Evolutionary conservation across 2,888 invertebrate species (phyloP).

Genomic region (Brachypalpus laphriformis): DNA sequence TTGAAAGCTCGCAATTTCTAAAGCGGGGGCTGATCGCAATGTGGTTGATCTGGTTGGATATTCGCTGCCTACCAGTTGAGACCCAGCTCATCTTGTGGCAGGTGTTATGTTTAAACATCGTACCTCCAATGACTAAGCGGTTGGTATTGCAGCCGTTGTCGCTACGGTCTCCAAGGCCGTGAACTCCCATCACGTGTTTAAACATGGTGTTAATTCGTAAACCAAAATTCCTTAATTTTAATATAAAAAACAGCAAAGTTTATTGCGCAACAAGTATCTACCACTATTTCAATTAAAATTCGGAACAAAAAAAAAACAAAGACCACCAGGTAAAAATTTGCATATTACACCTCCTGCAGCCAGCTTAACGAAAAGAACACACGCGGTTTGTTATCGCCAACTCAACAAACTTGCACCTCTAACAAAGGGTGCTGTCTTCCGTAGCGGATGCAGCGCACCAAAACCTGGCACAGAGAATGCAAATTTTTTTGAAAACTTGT

Average conservation of each 20-base stretch:
- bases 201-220: no score
- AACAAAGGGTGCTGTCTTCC: constrained; percentile 25
- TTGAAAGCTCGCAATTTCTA: no score
- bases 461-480: constrained; percentile 45
- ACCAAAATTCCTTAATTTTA: neutral
- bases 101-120: no score
- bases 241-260: neutral
- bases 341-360: constrained; percentile 48
- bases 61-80: no score
- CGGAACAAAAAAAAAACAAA: neutral
- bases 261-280: neutral
- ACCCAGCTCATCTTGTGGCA: no score
- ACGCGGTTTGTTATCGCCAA: constrained; percentile 57
- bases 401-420: constrained; percentile 60
- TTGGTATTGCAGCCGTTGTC: no score
- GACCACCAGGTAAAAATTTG: constrained; percentile 27
- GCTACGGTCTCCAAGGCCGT: no score
- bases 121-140: no score
- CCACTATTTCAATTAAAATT: neutral
- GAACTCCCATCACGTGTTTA: no score
- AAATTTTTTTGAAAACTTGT: constrained; percentile 57
- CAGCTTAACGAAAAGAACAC: constrained; percentile 10
- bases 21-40: no score
- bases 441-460: constrained; percentile 60
- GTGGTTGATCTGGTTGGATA: no score